Base-by-base conservation (phyloP, 2,888 invertebrate species). In the Brenthis daphne region DNA sequence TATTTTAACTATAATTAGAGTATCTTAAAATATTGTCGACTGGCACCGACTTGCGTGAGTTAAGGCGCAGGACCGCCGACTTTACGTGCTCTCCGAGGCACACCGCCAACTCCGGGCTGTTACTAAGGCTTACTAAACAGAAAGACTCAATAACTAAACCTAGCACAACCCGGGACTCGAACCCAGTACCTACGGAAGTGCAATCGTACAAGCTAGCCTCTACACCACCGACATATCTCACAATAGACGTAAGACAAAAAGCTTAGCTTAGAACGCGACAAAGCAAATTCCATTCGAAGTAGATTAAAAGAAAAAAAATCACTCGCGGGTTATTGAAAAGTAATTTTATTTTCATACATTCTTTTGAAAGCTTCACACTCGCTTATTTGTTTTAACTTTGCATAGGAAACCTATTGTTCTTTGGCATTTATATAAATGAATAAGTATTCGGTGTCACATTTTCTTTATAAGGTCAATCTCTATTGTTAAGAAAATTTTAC, bases 301-400 rank as follows among this genome's bases (percentile, higher is more conserved):
- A 37, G 51, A 51, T 51, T 51, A 51, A 51, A 51, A 63, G 37
- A 63, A 63, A 43, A 51, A 53, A 63, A 37, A 12, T 37, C 63
- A 63, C 37, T 16, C 13, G 11, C 51, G 53, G 33, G 8, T 61
- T 53, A 53, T 53, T 63, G 63, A 63, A 63, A 43, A 63, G 63
- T 63, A 63, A 63, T 43, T 37, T 53, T 53, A 63, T 63, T 61
- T 33, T 13, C 53, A 53, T 53, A 63, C 37, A 63, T 53, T 20
- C 63, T 51, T 8, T 16, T 20, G 63, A 60, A 50, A 29, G 60
- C 50, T 29, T 60, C 50, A 53, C 61, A 63, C 57, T 57, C 53
- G 53, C 63, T 53, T 60, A 63, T 63, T 63, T 63, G 63, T 53
- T 63, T 63, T 53, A 53, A 63, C 63, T 63, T 63, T 63, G 63